Conservation (phyloP, 2,888 invertebrate species). For the Tolmerus cingulatus region DNA sequence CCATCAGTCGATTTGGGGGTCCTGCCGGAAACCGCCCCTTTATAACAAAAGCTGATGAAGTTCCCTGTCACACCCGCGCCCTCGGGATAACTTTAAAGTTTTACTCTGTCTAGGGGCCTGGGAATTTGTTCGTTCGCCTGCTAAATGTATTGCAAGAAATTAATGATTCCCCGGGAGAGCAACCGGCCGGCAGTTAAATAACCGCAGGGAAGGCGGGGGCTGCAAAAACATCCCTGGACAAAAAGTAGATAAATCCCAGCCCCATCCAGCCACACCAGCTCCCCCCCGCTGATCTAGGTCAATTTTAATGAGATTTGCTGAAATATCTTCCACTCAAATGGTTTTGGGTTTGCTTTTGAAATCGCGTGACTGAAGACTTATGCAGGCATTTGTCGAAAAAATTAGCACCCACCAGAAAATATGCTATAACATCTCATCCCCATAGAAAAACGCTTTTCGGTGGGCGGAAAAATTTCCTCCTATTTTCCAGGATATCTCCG, state of each 20-base stretch:
- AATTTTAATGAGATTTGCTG: conserved; percentile 51
- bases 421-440: neutral
- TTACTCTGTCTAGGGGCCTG: neutral
- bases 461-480: neutral
- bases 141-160: conserved; percentile 48
- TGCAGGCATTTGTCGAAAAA: conserved; percentile 24
- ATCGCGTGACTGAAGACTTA: conserved; percentile 28
- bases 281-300: conserved; percentile 46
- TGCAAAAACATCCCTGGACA: conserved; percentile 10
- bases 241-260: conserved; percentile 33
- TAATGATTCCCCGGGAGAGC: conserved; percentile 40
- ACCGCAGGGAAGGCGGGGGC: neutral
- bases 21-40: neutral
- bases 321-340: conserved; percentile 50
- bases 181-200: conserved; percentile 27
- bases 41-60: conserved; percentile 36
- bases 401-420: conserved; percentile 11
- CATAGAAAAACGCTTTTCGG: neutral
- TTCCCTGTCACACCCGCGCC: conserved; percentile 15
- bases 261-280: neutral
- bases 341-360: conserved; percentile 46
- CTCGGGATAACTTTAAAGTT: conserved; percentile 19
- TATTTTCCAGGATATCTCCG: neutral
- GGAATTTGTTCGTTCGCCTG: conserved; percentile 30
- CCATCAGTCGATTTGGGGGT: conserved; percentile 16